phyloP scores from a whole-genome alignment of 2,888 invertebrate genomes.

The Ophion slaviceki region DNA sequence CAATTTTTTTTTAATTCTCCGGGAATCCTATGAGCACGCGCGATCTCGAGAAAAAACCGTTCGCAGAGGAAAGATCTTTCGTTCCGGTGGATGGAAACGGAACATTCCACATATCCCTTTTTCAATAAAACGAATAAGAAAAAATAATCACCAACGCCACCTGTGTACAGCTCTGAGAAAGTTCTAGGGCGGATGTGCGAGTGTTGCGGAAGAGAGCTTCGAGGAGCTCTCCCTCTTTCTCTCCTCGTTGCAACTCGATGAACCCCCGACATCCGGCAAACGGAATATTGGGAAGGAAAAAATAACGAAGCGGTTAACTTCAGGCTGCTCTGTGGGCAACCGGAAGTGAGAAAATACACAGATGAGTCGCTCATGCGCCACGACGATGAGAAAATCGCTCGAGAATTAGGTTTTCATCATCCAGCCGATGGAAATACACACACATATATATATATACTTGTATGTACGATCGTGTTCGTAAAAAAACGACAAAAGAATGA shows the following conservation, averaged over 20 bases:
- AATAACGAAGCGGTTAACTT: not conserved
- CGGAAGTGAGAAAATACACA: conserved; percentile 24
- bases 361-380: conserved; percentile 48
- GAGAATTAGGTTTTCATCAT: conserved; percentile 46
- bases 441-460: not conserved
- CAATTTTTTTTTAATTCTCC: conserved; percentile 1
- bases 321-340: not conserved
- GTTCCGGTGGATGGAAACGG: conserved; percentile 61
- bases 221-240: conserved; percentile 7
- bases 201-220: not conserved
- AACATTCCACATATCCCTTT: conserved; percentile 69
- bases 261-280: conserved; percentile 30
- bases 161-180: conserved; percentile 33
- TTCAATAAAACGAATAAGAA: conserved; percentile 45
- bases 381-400: conserved; percentile 44
- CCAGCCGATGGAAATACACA: conserved; percentile 16
- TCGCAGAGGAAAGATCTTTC: conserved; percentile 37
- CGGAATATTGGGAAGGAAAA: conserved; percentile 22
- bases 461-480: conserved; percentile 46
- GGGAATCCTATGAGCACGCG: not conserved
- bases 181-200: conserved; percentile 11
- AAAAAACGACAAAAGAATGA: conserved; percentile 43
- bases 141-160: conserved; percentile 31
- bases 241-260: conserved; percentile 36
- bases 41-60: conserved; percentile 11